These are phyloP conservation scores for Perdita meconis DNA, from an alignment of 2,888 invertebrate species.

Conservation along the genomic window DNA sequence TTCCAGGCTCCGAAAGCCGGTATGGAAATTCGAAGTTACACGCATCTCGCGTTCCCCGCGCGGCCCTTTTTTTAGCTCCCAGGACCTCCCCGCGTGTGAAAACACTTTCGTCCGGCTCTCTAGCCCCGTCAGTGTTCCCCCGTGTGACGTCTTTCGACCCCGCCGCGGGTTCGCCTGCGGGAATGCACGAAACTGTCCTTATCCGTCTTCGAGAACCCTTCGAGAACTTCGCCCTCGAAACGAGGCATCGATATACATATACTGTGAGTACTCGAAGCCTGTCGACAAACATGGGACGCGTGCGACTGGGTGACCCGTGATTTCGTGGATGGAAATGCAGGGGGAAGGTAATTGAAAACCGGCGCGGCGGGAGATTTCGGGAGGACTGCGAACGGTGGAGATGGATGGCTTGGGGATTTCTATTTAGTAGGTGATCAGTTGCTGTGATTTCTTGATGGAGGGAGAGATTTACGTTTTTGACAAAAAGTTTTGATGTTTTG, in stretches of 20 bases:
- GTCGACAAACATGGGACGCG: not conserved
- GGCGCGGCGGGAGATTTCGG: no score
- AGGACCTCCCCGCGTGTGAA: conserved; percentile 75
- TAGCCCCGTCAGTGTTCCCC: conserved; percentile 57
- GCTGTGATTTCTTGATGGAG: no score
- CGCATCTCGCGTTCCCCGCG: conserved; percentile 4
- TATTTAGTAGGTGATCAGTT: no score
- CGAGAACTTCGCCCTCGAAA: conserved; percentile 46
- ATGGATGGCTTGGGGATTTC: no score
- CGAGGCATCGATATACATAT: conserved; percentile 37
- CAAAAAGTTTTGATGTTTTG: no score
- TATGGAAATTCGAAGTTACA: conserved; percentile 16
- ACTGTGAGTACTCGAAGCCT: conserved; percentile 33
- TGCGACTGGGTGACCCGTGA: not conserved
- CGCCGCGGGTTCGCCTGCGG: conserved; percentile 41
- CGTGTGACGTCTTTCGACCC: conserved; percentile 19
- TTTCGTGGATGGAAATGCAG: conserved; percentile 17
- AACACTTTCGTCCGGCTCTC: conserved; percentile 69
- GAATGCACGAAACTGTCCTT: conserved; percentile 59
- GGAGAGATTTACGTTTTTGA: no score
- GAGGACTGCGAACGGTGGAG: no score
- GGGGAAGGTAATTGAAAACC: not conserved
- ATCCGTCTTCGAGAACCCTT: conserved; percentile 51
- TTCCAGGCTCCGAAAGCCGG: not conserved
- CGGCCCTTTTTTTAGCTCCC: conserved; percentile 58